phyloP scores from a whole-genome alignment of 2,888 invertebrate genomes.

The Cantharis lateralis region DNA sequence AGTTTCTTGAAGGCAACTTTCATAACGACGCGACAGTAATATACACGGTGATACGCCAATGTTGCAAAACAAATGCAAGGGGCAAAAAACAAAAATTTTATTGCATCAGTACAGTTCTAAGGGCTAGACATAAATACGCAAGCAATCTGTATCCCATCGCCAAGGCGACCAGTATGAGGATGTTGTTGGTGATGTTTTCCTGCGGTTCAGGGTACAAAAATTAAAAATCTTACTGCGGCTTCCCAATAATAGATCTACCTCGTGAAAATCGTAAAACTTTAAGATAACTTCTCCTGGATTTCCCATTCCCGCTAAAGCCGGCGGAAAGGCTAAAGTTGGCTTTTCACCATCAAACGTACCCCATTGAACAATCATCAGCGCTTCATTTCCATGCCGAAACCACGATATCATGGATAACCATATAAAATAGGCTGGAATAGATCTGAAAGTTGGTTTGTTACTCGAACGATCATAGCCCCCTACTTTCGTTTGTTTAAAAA shows the following conservation, averaged over 20 bases:
- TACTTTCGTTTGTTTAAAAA: too few relatives aligned
- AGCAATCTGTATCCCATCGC: background rate
- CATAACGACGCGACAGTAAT: background rate
- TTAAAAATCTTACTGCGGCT: background rate
- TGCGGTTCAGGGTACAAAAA: background rate
- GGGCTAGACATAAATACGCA: background rate
- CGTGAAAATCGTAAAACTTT: background rate
- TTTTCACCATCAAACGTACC: slow-evolving; percentile 69
- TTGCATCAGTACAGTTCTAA: background rate
- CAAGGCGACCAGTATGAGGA: background rate
- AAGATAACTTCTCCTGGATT: background rate
- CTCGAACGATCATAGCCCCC: too few relatives aligned
- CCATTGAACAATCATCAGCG: slow-evolving; percentile 89
- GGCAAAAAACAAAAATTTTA: background rate
- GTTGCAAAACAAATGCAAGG: too few relatives aligned
- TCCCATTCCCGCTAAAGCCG: background rate
- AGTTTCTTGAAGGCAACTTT: background rate
- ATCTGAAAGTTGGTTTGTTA: slow-evolving; percentile 57
- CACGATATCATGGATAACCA: slow-evolving; percentile 90
- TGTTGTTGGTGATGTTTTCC: background rate
- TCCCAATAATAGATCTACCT: background rate
- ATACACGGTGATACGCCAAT: background rate
- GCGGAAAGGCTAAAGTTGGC: slow-evolving; percentile 79
- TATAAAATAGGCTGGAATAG: slow-evolving; percentile 80
- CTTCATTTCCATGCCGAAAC: slow-evolving; percentile 92